Evolutionary conservation across 2,797 vertebrate species (phyloP).

Genomic region (Squalus acanthias): DNA sequence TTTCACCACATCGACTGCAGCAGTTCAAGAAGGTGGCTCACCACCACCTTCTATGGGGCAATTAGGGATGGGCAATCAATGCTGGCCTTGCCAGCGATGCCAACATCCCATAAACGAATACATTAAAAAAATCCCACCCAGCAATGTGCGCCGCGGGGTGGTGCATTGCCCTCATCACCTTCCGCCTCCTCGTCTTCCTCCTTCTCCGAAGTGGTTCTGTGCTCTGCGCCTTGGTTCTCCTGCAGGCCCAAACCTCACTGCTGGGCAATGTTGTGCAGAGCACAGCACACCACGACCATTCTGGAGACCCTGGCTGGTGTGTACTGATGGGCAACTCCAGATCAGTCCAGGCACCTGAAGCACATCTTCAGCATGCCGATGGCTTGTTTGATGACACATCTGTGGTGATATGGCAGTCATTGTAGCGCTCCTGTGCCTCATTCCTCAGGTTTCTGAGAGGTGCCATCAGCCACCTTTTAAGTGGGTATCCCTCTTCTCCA

Average conservation of each 20-base stretch:
- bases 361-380: neutral
- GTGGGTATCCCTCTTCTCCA: neutral
- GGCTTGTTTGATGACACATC: neutral
- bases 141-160: too few relatives aligned
- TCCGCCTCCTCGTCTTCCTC: neutral
- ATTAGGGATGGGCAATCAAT: too few relatives aligned
- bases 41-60: too few relatives aligned
- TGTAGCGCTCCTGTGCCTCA: neutral
- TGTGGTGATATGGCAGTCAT: neutral
- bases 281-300: neutral
- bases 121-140: too few relatives aligned
- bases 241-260: neutral
- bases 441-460: neutral
- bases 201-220: neutral
- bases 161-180: neutral
- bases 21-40: too few relatives aligned
- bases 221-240: neutral
- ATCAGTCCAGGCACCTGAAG: neutral
- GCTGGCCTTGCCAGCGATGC: too few relatives aligned
- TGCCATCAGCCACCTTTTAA: neutral
- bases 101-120: too few relatives aligned
- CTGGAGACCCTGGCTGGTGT: neutral
- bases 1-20: too few relatives aligned
- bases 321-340: neutral
- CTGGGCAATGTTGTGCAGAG: neutral